Percentiles rank a stretch among this genome's conserved stretches.
These are phyloP conservation scores for Probaryconus sp. DNA, from an alignment of 1,140 invertebrate genomes.

Conservation along the genomic window DNA sequence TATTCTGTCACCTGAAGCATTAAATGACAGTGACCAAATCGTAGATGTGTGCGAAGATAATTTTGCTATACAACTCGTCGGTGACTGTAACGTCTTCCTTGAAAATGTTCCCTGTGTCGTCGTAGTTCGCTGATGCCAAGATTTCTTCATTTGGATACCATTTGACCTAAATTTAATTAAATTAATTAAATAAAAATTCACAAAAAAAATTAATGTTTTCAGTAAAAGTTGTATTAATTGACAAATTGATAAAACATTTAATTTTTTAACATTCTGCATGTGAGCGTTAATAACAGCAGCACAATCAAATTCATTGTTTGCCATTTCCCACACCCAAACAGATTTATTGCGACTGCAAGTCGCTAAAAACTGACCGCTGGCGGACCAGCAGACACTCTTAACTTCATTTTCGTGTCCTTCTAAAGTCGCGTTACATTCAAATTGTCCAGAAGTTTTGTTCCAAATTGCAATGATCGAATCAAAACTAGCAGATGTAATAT, in stretches of 20 bases:
- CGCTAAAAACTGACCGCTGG: slow-evolving; percentile 90
- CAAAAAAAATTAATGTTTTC: too few species aligned
- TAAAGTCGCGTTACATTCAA: slow-evolving; percentile 95
- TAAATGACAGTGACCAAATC: slow-evolving; percentile 95
- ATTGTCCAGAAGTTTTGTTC: slow-evolving; percentile 91
- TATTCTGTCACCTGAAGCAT: slow-evolving; percentile 87
- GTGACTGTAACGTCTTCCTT: slow-evolving; percentile 90
- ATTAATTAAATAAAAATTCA: too few species aligned
- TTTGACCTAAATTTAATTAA: slow-evolving; percentile 82
- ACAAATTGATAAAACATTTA: slow-evolving; percentile 59
- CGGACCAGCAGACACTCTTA: slow-evolving; percentile 95
- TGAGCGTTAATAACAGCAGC: slow-evolving; percentile 96
- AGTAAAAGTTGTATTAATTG: too few species aligned
- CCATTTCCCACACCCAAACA: slow-evolving; percentile 98
- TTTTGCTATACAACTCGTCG: slow-evolving; percentile 88
- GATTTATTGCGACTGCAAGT: slow-evolving; percentile 98
- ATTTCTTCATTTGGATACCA: slow-evolving; percentile 96
- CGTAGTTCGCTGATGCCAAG: slow-evolving; percentile 96
- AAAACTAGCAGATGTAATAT: slow-evolving; percentile 96
- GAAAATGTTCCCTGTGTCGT: slow-evolving; percentile 95
- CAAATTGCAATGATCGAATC: slow-evolving; percentile 96
- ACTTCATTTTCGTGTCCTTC: slow-evolving; percentile 99
- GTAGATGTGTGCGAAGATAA: slow-evolving; percentile 91
- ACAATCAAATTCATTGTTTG: slow-evolving; percentile 96
- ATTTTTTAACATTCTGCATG: slow-evolving; percentile 96